Conservation (phyloP, 2,113 vertebrate species). For the Pica pica region DNA sequence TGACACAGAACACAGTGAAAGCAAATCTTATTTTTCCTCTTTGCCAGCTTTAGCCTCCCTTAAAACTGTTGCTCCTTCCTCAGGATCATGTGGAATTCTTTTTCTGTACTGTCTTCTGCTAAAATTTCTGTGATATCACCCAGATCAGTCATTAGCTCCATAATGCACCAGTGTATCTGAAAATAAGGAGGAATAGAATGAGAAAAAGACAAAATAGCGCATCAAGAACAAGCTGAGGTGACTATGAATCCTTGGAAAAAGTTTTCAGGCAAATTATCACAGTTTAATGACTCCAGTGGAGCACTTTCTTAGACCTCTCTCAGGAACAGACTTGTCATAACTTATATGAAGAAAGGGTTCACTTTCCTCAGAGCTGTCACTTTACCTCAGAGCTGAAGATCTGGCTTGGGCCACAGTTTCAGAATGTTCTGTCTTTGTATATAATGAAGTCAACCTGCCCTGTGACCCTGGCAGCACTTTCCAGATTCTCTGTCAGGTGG, state of each 20-base stretch:
- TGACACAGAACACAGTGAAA: background rate
- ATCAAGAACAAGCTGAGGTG: background rate
- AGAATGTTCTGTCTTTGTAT: background rate
- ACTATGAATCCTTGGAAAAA: background rate
- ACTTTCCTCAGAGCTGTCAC: background rate
- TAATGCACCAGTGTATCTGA: background rate
- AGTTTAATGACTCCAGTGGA: background rate
- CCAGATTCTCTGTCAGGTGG: background rate
- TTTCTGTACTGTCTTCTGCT: background rate
- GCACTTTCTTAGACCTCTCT: background rate
- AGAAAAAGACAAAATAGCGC: background rate
- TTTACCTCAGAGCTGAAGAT: background rate
- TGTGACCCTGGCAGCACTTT: background rate
- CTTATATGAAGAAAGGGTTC: background rate
- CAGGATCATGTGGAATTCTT: background rate
- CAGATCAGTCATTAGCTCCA: background rate
- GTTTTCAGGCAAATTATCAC: background rate
- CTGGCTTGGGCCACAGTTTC: background rate
- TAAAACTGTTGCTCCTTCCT: background rate
- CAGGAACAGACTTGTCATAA: background rate
- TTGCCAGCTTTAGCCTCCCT: background rate
- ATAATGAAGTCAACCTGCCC: background rate
- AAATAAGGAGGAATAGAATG: background rate
- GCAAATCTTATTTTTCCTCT: background rate
- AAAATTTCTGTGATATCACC: background rate